phyloP scores from a whole-genome alignment of 1,140 invertebrate species.

The Drosophila ficusphila region DNA sequence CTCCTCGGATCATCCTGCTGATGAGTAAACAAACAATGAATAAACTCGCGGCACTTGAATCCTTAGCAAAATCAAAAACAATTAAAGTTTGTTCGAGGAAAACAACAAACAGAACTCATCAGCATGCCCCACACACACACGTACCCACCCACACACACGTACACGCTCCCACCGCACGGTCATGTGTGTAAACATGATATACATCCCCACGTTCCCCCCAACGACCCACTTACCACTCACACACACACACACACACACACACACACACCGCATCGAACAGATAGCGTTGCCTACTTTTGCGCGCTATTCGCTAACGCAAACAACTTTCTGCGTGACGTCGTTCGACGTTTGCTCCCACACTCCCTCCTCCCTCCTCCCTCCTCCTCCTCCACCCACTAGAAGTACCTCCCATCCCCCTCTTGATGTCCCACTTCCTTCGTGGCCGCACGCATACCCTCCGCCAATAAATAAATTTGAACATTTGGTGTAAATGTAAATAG shows the following conservation, averaged over 20 bases:
- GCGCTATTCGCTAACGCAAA: slow-evolving; percentile 76
- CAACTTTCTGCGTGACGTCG: slow-evolving; percentile 75
- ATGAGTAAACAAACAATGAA: slow-evolving; percentile 37
- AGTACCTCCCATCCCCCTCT: neutral
- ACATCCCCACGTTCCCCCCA: slow-evolving; percentile 14
- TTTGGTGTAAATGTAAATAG: slow-evolving; percentile 83
- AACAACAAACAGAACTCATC: slow-evolving; percentile 80
- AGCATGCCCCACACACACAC: slow-evolving; percentile 40
- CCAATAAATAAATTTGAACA: slow-evolving; percentile 80
- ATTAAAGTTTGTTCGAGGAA: slow-evolving; percentile 81
- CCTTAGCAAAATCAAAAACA: slow-evolving; percentile 81
- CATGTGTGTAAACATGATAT: slow-evolving; percentile 65
- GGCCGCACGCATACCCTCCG: neutral
- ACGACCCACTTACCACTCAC: neutral
- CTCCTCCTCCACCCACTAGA: too few relatives aligned
- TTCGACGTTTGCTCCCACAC: slow-evolving; percentile 35
- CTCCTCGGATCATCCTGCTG: slow-evolving; percentile 1
- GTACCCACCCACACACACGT: slow-evolving; percentile 2
- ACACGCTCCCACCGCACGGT: slow-evolving; percentile 8
- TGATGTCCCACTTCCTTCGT: neutral
- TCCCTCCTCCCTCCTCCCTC: neutral
- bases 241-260: slow-evolving; percentile 1
- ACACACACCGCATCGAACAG: slow-evolving; percentile 37
- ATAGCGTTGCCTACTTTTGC: slow-evolving; percentile 80
- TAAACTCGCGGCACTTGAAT: slow-evolving; percentile 72